These are phyloP conservation scores for Enteromius fasciolatus DNA, from an alignment of 2,797 vertebrate genomes.

Conservation along the genomic window DNA sequence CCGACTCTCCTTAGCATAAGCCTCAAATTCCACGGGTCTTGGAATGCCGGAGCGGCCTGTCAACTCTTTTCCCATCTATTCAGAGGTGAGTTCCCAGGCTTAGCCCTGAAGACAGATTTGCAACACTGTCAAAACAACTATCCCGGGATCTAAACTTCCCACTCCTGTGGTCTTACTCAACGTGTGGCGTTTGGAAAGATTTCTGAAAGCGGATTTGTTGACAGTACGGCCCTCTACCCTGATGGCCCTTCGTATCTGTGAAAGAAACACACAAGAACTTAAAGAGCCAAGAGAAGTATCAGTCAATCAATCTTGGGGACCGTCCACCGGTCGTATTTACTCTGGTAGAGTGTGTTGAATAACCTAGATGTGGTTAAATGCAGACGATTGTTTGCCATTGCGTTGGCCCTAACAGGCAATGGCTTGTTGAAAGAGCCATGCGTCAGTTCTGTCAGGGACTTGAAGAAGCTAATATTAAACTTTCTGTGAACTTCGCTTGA, in stretches of 20 bases:
- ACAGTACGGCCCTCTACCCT: background rate
- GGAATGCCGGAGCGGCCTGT: slow-evolving; percentile 71
- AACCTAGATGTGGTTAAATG: slow-evolving; percentile 38
- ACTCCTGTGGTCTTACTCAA: slow-evolving; percentile 56
- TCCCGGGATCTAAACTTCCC: slow-evolving; percentile 58
- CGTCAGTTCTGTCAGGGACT: slow-evolving; percentile 22
- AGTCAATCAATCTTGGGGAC: slow-evolving; percentile 44
- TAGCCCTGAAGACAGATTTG: slow-evolving; percentile 66
- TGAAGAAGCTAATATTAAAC: slow-evolving; percentile 42
- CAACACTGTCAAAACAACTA: slow-evolving; percentile 66
- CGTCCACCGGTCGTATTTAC: slow-evolving; percentile 56
- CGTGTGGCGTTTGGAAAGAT: slow-evolving; percentile 52
- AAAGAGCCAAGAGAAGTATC: slow-evolving; percentile 37
- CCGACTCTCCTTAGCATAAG: slow-evolving; percentile 64
- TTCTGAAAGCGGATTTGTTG: slow-evolving; percentile 18
- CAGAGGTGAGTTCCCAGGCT: slow-evolving; percentile 67
- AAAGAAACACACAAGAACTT: slow-evolving; percentile 39
- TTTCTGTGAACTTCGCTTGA: slow-evolving; percentile 13
- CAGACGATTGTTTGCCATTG: slow-evolving; percentile 53
- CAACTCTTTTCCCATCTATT: slow-evolving; percentile 69
- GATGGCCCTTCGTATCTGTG: slow-evolving; percentile 2
- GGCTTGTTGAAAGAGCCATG: slow-evolving; percentile 53
- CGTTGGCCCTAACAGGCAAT: slow-evolving; percentile 55
- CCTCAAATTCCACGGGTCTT: slow-evolving; percentile 68
- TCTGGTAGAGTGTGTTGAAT: slow-evolving; percentile 46